Conservation (phyloP, 2,797 vertebrate genomes). For the Xenopus petersii region DNA sequence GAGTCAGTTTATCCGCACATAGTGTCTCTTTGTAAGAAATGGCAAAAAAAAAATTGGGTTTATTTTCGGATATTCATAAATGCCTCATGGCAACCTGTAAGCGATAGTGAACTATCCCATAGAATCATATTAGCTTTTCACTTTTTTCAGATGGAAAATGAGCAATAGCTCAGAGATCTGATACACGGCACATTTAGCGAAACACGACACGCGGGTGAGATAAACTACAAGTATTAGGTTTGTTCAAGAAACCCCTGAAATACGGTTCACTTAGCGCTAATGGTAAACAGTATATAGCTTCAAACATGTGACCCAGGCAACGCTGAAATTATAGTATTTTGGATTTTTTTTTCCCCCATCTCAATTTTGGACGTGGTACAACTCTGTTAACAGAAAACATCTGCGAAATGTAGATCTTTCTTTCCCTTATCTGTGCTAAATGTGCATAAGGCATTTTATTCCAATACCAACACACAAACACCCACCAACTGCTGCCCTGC, state of each 20-base stretch:
- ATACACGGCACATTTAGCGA: background rate
- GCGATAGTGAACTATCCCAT: too few species aligned
- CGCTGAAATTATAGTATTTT: background rate
- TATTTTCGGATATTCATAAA: too few species aligned
- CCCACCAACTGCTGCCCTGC: too few species aligned
- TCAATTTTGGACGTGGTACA: background rate
- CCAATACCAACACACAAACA: too few species aligned
- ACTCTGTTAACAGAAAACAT: background rate
- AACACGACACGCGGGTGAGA: background rate
- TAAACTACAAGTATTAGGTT: background rate
- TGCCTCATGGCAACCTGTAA: too few species aligned
- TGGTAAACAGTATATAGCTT: background rate
- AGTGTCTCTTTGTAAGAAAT: too few species aligned
- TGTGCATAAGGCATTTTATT: too few species aligned
- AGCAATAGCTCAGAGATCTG: background rate
- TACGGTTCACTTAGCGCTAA: background rate
- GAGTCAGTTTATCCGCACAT: too few species aligned
- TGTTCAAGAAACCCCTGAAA: background rate
- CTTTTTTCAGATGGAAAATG: background rate
- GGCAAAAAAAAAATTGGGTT: too few species aligned
- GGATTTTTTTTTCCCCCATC: background rate
- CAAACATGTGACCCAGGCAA: background rate
- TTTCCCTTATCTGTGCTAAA: too few species aligned
- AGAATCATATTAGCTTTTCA: background rate
- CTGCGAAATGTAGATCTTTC: background rate